phyloP scores from a whole-genome alignment of 2,888 invertebrate genomes.

The Diogma glabrata region DNA sequence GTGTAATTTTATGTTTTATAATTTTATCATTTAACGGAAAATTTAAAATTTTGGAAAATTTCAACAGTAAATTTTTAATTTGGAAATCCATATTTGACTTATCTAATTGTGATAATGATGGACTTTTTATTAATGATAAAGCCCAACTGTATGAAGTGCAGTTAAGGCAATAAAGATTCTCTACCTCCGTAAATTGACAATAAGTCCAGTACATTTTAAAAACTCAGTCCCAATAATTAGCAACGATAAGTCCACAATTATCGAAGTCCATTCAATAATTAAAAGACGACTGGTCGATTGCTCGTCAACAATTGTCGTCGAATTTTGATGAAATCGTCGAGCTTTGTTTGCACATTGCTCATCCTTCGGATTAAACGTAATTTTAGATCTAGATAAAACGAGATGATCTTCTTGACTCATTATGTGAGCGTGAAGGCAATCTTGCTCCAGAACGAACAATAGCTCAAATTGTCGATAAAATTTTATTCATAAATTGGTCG shows the following conservation, averaged over 20 bases:
- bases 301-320: neutral
- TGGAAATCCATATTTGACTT: no score
- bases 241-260: no score
- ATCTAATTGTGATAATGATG: no score
- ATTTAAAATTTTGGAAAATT: no score
- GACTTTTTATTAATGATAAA: no score
- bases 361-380: neutral
- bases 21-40: no score
- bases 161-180: no score
- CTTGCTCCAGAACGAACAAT: neutral
- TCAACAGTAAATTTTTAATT: no score
- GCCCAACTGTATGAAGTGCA: no score
- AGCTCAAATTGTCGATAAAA: neutral
- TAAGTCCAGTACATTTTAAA: neutral
- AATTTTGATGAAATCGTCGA: neutral
- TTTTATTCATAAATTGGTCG: neutral
- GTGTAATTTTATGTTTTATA: no score
- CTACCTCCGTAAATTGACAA: no score
- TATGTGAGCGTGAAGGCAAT: neutral
- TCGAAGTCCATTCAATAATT: neutral
- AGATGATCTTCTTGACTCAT: neutral
- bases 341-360: neutral
- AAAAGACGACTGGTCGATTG: neutral
- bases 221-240: neutral
- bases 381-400: neutral